Evolutionary conservation across 2,888 invertebrate genomes (phyloP).

Genomic region (Cataglyphis cursor): DNA sequence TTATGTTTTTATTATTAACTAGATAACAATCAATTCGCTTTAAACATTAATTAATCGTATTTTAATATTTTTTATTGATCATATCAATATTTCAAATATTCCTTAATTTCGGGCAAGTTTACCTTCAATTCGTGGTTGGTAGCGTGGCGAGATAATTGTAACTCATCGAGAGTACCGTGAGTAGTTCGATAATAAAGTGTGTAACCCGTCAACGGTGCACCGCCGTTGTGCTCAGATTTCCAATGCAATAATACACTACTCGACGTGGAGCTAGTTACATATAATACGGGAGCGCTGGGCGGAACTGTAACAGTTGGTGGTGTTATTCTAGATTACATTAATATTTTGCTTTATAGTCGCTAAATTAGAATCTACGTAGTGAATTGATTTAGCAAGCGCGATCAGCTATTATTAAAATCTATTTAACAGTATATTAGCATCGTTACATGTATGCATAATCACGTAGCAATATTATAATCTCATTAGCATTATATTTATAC

Average conservation of each 20-base stretch:
- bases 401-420: constrained; percentile 16
- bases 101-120: constrained; percentile 39
- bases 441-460: neutral
- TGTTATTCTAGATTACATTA: constrained; percentile 13
- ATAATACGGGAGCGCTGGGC: constrained; percentile 91
- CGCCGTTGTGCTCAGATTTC: constrained; percentile 91
- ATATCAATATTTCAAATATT: neutral
- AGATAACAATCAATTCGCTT: neutral
- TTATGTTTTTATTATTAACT: neutral
- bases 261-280: constrained; percentile 92
- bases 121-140: constrained; percentile 91
- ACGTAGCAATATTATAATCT: neutral
- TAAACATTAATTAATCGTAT: neutral
- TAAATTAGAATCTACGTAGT: neutral
- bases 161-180: constrained; percentile 90
- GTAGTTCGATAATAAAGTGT: constrained; percentile 90
- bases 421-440: constrained; percentile 5
- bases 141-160: constrained; percentile 90
- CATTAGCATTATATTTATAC: neutral
- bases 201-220: constrained; percentile 90
- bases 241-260: constrained; percentile 92
- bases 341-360: constrained; percentile 10
- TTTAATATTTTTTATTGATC: constrained; percentile 10
- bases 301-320: constrained; percentile 88
- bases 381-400: neutral